Evolutionary conservation across 2,797 vertebrate genomes (phyloP), one percentile per base, ranked within the genome.

Genomic region (Eidolon dupreanum): DNA sequence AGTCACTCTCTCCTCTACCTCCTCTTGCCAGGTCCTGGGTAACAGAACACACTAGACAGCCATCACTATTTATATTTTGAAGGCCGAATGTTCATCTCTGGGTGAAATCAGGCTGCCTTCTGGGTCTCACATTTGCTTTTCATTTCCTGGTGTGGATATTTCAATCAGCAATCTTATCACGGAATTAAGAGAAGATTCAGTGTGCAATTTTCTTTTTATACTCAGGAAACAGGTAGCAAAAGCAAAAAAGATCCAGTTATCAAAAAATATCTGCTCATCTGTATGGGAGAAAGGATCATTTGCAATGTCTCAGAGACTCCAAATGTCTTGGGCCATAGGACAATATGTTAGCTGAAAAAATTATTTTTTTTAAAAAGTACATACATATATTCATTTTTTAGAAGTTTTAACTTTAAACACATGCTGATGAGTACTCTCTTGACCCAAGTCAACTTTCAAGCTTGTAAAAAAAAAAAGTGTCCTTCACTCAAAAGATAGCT

Each of bases 331-430:
- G 33, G n/a, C 4, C 33, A 61, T 24, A 82, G 12, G 38, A 70
- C 46, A 94, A 16, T 3, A 93, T 0, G 20, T 41, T 51, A 73
- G 43, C 16, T 84, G 8, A 66, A 91, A 92, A 49, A 49, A 55
- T 46, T 22, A 38, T 46, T 46, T 46, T 88, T 81, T 38, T 24
- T 5, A 66, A 84, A 75, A 17, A 75, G 49, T 17, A 70, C 10
- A 84, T 17, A 46, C 7, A 41, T 12, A 33, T 17, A 77, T 28
- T 3, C n/a, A 51, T 63, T 51, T 73, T 65, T 36, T 68, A 7
- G 12, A 70, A 92, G 94, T 77, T 73, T 82, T 90, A 95, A 94
- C 43, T 81, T 63, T 38, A 88, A 90, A 82, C 33, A 77, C 8
- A 57, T 51, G 38, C 8, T 61, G 73, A 77, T 66, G 13, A 66